Evolutionary conservation across 2,113 vertebrate species (phyloP), one percentile per base, ranked within the genome.

Genomic region (Psilopogon haemacephalus): DNA sequence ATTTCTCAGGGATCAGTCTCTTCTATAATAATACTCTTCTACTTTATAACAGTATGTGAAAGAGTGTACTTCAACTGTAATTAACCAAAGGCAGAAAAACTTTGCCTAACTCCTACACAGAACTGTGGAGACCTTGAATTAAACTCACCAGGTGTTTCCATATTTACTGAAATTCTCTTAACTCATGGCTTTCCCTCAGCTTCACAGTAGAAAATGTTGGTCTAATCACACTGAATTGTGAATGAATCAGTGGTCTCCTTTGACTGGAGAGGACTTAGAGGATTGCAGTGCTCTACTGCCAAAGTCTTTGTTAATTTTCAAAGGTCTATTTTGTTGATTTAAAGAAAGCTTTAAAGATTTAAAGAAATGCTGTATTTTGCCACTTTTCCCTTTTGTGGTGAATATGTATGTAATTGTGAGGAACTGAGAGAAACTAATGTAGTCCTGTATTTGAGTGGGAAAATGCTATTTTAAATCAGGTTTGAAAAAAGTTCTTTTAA

Each of bases 191-290:
- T 94, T 78, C 23, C 64, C 65, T 84, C n/a, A 33, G 62, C 21
- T 93, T 91, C 1, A 3, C 60, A 54, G 60, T 24, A 55, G 75
- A 74, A 91, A 92, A 91, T 44, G 12, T 71, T 89, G 38, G 38
- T 74, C 54, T 94, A 95, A 96, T 95, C 75, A 86, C 50, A 68
- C 42, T 80, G 91, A 92, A 83, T 89, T 94, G 82, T 95, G 94
- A 89, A 64, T 90, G 71, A 92, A 68, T 95, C 42, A 83, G 68
- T 94, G 68, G 78, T 80, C 87, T 78, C 62, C 79, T 93, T 89
- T 84, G 72, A 62, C 56, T 90, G 54, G n/a, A 71, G 52, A 44
- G 20, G 42, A 64, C 32, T 24, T 73, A 59, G 1, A 86, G 48
- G 82, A 79, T 26, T 2, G 0, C 77, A 85, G 14, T 3, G 4